These are phyloP conservation scores for Mystacornis crossleyi DNA, from an alignment of 2,113 vertebrate genomes.

Conservation along the genomic window DNA sequence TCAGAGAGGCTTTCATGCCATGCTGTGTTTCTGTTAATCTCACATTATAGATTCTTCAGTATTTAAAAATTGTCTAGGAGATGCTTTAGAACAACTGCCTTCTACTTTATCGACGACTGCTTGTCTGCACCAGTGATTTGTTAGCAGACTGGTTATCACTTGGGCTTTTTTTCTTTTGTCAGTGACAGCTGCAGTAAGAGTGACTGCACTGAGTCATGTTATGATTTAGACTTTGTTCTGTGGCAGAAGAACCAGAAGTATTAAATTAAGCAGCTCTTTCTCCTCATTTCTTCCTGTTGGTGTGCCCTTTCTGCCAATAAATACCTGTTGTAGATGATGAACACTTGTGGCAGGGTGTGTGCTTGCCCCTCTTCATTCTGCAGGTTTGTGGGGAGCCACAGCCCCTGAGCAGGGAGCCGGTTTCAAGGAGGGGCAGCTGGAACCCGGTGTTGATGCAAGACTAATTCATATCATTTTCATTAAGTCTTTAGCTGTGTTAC, in stretches of 20 bases:
- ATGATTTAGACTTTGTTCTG: background rate
- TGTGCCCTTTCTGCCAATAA: background rate
- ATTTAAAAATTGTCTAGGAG: background rate
- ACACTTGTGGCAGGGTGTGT: rapidly evolving
- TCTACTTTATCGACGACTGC: background rate
- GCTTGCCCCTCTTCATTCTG: background rate
- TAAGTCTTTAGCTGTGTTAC: background rate
- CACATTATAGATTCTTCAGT: background rate
- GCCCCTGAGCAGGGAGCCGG: background rate
- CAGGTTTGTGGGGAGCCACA: background rate
- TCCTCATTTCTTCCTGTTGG: background rate
- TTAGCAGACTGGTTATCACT: background rate
- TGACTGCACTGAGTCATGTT: background rate
- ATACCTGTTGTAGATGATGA: background rate
- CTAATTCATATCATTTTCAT: background rate
- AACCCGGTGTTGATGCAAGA: background rate
- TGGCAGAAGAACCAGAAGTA: background rate
- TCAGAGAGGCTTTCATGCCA: background rate
- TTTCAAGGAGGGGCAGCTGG: background rate
- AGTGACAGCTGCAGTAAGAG: background rate
- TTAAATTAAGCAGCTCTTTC: background rate
- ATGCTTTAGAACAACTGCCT: background rate
- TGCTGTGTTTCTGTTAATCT: background rate
- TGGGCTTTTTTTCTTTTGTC: background rate
- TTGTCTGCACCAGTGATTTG: background rate